Evolutionary conservation across 2,888 invertebrate species (phyloP), one percentile per base, ranked within the genome.

Genomic region (Chaitophorus viminalis): DNA sequence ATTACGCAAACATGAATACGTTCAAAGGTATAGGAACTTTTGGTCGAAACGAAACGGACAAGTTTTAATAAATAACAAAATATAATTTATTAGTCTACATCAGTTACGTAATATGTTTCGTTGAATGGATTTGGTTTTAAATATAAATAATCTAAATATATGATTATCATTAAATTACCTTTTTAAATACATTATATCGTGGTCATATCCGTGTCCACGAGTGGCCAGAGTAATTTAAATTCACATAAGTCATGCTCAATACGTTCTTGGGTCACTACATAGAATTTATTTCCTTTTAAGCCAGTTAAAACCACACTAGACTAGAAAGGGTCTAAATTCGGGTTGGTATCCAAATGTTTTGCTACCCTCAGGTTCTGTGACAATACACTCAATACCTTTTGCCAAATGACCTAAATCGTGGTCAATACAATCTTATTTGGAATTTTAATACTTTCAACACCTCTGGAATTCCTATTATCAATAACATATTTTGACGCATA

Each of bases 271-370:
- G 60, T 75, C 75, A 65, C 60, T 39, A 54, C 14, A 60, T 79
- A 72, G 52, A 54, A 78, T 86, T 72, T 79, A 86, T 78, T 86
- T 86, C 70, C 70, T 77, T 86, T 79, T 72, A 78, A 78, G 52
- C 78, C 72, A 54, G 86, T 86, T 78, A 79, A 86, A 86, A 79
- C 72, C 78, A 70, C 85, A 75, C 83, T 39, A 60, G 60, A 60
- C 83, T 33, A 39, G 29, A 14, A 60, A 83, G 75, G 83, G 83
- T 75, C 83, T 31, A 60, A 75, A 83, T 83, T 83, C 39, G 83
- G 60, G 75, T 83, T 31, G 25, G 46, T 54, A 72, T 72, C 74
- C 75, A 39, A 83, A 83, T 39, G 75, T 39, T 83, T 75, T 65
- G 39, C 83, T 83, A 65, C 83, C 65, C 68, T 68, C 65, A 33